Base-by-base conservation (phyloP, 1,140 invertebrate genomes). In the Pseudomyrmex flavicornis region DNA sequence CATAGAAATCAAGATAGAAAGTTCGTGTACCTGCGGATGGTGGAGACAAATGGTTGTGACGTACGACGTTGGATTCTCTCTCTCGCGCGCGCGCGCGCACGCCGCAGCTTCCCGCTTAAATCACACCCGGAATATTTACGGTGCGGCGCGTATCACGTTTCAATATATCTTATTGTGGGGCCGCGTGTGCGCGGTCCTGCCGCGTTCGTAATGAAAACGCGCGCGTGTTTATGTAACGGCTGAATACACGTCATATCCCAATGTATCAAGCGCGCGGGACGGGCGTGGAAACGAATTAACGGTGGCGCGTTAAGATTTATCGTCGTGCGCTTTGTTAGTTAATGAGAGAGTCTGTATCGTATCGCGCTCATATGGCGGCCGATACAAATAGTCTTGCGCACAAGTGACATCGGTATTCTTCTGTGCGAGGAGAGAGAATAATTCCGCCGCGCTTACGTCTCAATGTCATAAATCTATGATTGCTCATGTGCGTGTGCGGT, bases 1-100 rank as follows among this genome's bases (percentile, higher is more conserved):
- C 87, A 89, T 89, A 89, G 88, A 89, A 89, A 89, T 89, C 88
- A 89, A 89, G 88, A 89, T 89, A 89, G 88, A 89, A 89, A 89
- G 87, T 85, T 88, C 83, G 82, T 82, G 84, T 89, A 89, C 84
- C 87, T 89, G 87, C 84, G 63, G 82, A 89, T 82, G 84, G 85
- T 44, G 88, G 79, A 89, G 88, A 89, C 88, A 89, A 89, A 89
- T 89, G 88, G 87, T 89, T 89, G 88, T 89, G 87, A 89, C 88
- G 88, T 89, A 89, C 84, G 87, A 56, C 84, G 73, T 35, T 62
- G 88, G 85, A 88, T 89, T 85, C 74, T 69, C 74, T 3, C 26
- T 26, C 75, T 35, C 77, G 26, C 26, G 26, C 35, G 35, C 17
- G 17, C 35, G 35, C 35, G 35, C 35, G 35, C 35, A 7, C 35